Percentiles rank a stretch among this genome's conserved stretches.
These are phyloP conservation scores for Siderastrea siderea DNA, from an alignment of 92 coral and sea anemone species.

Conservation along the genomic window DNA sequence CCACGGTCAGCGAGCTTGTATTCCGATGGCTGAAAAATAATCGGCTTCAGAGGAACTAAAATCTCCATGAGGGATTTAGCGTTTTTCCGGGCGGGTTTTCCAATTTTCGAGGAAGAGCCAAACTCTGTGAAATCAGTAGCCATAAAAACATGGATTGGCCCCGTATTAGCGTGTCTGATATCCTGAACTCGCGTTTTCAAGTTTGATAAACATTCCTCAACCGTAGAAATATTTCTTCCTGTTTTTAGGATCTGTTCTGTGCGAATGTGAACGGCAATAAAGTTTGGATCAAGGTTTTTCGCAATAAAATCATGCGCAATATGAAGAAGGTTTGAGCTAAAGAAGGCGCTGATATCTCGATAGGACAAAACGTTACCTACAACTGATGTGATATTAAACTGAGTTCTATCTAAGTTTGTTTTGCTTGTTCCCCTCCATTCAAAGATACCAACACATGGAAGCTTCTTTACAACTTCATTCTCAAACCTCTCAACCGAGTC, in stretches of 20 bases:
- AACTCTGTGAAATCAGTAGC: conserved; percentile 85
- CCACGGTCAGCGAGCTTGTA: conserved; percentile 74
- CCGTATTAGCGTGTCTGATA: too few species aligned
- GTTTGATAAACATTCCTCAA: background rate
- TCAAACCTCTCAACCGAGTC: conserved; percentile 83
- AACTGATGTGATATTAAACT: conserved; percentile 67
- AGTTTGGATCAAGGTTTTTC: conserved; percentile 62
- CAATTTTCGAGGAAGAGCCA: conserved; percentile 80
- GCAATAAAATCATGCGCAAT: conserved; percentile 75
- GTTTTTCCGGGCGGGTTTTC: conserved; percentile 45
- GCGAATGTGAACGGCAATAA: conserved; percentile 86
- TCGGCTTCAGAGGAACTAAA: conserved; percentile 59
- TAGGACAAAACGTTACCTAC: conserved; percentile 54
- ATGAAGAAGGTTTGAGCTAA: conserved; percentile 70
- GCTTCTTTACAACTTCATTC: conserved; percentile 72
- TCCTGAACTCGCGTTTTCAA: background rate
- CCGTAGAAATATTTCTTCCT: background rate
- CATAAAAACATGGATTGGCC: conserved; percentile 51
- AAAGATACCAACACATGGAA: conserved; percentile 89
- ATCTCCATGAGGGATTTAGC: conserved; percentile 60
- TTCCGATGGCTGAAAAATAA: conserved; percentile 68
- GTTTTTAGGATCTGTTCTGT: conserved; percentile 71
- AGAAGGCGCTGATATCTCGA: conserved; percentile 46
- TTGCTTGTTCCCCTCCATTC: conserved; percentile 87
- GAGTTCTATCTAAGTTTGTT: conserved; percentile 35